phyloP scores from a whole-genome alignment of 2,113 vertebrate species.

The Pseudonaja textilis region DNA sequence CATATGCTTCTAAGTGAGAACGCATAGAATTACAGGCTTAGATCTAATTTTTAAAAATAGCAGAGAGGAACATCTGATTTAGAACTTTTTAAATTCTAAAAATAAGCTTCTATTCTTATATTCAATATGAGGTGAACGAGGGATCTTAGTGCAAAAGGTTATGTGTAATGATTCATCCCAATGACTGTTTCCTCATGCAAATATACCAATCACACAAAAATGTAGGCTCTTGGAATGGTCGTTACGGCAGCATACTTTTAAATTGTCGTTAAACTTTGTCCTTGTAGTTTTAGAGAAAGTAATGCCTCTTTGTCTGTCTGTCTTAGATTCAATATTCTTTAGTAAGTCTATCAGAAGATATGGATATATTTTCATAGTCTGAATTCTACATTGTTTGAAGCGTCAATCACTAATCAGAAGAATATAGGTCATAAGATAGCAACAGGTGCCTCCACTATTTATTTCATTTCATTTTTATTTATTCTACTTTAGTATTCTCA shows the following conservation, averaged over 20 bases:
- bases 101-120: not conserved
- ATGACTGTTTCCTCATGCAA: not conserved
- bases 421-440: not conserved
- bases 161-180: constrained; percentile 36
- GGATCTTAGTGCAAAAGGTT: constrained; percentile 33
- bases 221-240: constrained; percentile 19
- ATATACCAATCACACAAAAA: constrained; percentile 18
- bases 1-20: not conserved
- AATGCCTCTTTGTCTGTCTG: not conserved
- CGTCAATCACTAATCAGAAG: not conserved
- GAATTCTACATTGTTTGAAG: not conserved
- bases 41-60: not conserved
- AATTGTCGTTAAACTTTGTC: not conserved
- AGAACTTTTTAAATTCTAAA: not conserved
- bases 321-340: not conserved
- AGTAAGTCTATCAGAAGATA: not conserved
- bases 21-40: not conserved
- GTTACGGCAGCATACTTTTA: constrained; percentile 9
- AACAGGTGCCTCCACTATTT: not conserved
- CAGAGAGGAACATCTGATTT: not conserved
- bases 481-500: not conserved
- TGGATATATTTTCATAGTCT: not conserved
- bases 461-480: not conserved
- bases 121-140: constrained; percentile 36
- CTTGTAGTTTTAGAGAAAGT: constrained; percentile 29